These are phyloP conservation scores for Tauraco hartlaubi DNA, from an alignment of 2,797 vertebrate species.

Conservation along the genomic window DNA sequence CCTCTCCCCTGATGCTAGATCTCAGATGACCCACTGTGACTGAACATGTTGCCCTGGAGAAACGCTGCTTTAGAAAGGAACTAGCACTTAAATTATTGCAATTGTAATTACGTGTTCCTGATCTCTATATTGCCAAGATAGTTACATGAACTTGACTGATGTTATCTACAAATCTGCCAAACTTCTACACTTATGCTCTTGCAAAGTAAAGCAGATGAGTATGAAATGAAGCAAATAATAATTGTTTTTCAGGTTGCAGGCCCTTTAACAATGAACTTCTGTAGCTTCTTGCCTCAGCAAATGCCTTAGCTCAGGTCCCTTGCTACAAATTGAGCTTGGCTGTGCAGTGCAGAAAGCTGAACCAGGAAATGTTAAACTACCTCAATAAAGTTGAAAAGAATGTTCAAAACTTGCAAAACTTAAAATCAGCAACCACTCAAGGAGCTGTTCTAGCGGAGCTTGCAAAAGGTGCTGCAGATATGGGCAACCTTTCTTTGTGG, in stretches of 20 bases:
- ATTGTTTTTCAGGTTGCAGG: neutral
- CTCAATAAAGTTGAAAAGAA: neutral
- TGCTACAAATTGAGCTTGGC: neutral
- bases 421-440: neutral
- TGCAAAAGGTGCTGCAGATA: neutral
- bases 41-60: neutral
- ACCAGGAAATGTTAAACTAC: neutral
- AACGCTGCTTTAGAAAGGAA: neutral
- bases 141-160: neutral
- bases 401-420: neutral
- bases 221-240: neutral
- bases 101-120: neutral
- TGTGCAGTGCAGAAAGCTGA: neutral
- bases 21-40: neutral
- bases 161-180: neutral
- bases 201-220: neutral
- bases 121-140: neutral
- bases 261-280: neutral
- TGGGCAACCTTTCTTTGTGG: fast-evolving
- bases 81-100: neutral
- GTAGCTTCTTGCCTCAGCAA: neutral
- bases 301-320: neutral
- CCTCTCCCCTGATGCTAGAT: neutral
- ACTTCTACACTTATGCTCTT: neutral
- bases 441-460: neutral